These are phyloP conservation scores for Nematostella vectensis DNA, from an alignment of 92 coral and sea anemone genomes.

Conservation along the genomic window DNA sequence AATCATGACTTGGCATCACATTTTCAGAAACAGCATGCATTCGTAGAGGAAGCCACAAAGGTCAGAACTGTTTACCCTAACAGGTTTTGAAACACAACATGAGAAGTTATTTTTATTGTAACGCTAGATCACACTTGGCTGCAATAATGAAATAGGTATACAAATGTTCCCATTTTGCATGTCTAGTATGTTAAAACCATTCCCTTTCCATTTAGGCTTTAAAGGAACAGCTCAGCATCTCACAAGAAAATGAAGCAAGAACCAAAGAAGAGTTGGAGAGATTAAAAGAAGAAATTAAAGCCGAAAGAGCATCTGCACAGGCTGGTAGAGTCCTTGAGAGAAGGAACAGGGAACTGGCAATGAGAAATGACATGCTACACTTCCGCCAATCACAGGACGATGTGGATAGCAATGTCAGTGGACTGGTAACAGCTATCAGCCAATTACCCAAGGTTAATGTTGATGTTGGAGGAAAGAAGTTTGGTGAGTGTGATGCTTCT, in stretches of 20 bases:
- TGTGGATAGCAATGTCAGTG: conserved; percentile 46
- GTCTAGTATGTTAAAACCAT: too few relatives aligned
- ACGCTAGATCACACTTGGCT: too few relatives aligned
- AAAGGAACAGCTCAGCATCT: conserved; percentile 45
- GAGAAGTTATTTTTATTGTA: not conserved
- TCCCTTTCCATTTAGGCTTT: conserved; percentile 65
- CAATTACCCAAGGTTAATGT: conserved; percentile 58
- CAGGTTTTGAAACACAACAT: not conserved
- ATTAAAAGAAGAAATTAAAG: conserved; percentile 66
- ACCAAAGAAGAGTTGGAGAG: conserved; percentile 61
- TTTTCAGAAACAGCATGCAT: conserved; percentile 46
- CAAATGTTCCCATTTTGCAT: too few relatives aligned
- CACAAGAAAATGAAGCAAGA: conserved; percentile 62
- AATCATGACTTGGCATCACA: conserved; percentile 43
- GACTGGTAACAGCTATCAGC: conserved; percentile 33
- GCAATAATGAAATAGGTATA: too few relatives aligned
- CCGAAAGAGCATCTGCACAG: conserved; percentile 77
- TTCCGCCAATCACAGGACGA: conserved; percentile 59
- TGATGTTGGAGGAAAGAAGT: conserved; percentile 57
- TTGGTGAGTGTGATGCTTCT: conserved; percentile 38
- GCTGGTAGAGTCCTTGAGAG: conserved; percentile 79
- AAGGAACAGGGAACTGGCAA: conserved; percentile 48
- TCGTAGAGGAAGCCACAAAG: conserved; percentile 66
- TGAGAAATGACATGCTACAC: conserved; percentile 45
- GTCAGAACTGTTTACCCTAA: conserved; percentile 21